Evolutionary conservation across 2,888 invertebrate species (phyloP).

Genomic region (Tachina fera): DNA sequence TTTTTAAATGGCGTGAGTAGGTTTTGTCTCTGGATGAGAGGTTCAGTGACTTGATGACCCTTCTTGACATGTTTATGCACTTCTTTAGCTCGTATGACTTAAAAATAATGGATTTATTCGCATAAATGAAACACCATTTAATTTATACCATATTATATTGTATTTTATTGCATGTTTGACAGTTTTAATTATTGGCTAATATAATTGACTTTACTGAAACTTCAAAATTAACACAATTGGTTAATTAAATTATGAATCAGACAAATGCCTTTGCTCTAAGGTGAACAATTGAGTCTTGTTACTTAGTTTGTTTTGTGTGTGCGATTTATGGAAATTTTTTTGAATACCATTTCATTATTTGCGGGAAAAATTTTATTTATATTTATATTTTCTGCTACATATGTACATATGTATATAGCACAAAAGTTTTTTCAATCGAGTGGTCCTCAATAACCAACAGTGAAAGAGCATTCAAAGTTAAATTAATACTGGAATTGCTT

Average conservation of each 20-base stretch:
- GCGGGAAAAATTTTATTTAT: no score
- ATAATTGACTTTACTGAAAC: constrained; percentile 12
- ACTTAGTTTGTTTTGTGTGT: neutral
- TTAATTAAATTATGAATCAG: constrained; percentile 37
- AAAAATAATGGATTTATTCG: neutral
- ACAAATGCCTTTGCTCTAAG: constrained; percentile 24
- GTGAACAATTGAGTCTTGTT: neutral
- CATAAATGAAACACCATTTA: constrained; percentile 14
- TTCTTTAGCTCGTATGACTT: neutral
- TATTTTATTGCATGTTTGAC: constrained; percentile 36
- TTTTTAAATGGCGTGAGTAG: constrained; percentile 47
- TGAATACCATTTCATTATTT: neutral
- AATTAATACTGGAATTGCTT: no score
- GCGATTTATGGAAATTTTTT: constrained; percentile 12
- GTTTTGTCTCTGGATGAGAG: neutral
- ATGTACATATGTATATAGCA: no score
- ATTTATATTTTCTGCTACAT: no score
- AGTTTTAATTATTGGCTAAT: constrained; percentile 4
- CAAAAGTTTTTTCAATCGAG: no score
- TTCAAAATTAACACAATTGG: constrained; percentile 29
- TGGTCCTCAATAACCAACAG: no score
- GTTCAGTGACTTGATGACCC: constrained; percentile 29
- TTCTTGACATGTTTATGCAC: constrained; percentile 5
- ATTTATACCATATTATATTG: constrained; percentile 25
- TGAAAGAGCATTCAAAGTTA: no score